These are phyloP conservation scores for Frankliniella fusca DNA, from an alignment of 2,888 invertebrate species.

Conservation along the genomic window DNA sequence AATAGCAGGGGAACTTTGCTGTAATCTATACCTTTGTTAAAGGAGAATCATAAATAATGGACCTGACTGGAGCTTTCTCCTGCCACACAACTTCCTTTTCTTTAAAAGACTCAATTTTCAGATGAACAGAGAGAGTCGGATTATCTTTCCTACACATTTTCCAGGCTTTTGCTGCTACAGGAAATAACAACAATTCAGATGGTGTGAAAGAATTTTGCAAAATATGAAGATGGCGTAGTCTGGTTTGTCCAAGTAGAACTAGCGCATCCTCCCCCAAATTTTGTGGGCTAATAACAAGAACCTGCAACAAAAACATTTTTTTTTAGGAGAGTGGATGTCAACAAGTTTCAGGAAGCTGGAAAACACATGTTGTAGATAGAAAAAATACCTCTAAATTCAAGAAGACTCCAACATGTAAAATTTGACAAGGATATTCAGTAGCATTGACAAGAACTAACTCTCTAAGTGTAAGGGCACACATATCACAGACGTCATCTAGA, in stretches of 20 bases:
- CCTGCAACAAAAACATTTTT: slow-evolving; percentile 46
- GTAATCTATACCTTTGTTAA: slow-evolving; percentile 52
- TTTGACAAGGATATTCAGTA: slow-evolving; percentile 63
- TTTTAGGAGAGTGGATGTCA: background rate
- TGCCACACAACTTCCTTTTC: slow-evolving; percentile 63
- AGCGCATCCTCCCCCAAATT: slow-evolving; percentile 70
- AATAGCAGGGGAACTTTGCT: background rate
- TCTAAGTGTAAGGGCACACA: slow-evolving; percentile 59
- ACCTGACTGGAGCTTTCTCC: slow-evolving; percentile 63
- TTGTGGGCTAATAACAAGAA: slow-evolving; percentile 64
- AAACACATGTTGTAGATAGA: background rate
- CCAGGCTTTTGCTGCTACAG: slow-evolving; percentile 48
- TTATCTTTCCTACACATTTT: slow-evolving; percentile 54
- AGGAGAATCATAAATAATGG: slow-evolving; percentile 61
- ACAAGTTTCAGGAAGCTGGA: background rate
- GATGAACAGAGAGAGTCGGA: slow-evolving; percentile 61
- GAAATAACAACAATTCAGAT: slow-evolving; percentile 45
- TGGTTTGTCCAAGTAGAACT: slow-evolving; percentile 61
- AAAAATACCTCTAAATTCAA: slow-evolving; percentile 60
- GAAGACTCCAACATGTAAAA: slow-evolving; percentile 72
- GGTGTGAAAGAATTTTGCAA: slow-evolving; percentile 69
- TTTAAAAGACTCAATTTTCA: slow-evolving; percentile 59
- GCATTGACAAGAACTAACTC: slow-evolving; percentile 68
- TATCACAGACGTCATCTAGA: slow-evolving; percentile 65
- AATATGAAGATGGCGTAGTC: slow-evolving; percentile 63